Percentiles rank a stretch among this genome's conserved stretches.
These are phyloP conservation scores for Xestia rhomboidea DNA, from an alignment of 2,888 invertebrate genomes.

Conservation along the genomic window DNA sequence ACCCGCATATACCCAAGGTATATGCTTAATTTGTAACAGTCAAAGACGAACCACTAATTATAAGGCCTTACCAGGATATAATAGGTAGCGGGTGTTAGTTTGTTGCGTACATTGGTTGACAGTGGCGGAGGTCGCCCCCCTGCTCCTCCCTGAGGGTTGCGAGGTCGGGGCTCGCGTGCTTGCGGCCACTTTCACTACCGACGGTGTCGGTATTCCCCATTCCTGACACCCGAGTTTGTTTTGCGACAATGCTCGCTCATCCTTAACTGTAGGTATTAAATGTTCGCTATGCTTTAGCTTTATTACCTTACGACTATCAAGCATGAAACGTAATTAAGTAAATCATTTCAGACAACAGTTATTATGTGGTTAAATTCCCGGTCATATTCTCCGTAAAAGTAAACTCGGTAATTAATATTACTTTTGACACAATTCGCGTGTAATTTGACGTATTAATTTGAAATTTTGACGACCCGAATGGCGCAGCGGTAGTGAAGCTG, in stretches of 20 bases:
- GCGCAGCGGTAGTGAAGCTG: no score
- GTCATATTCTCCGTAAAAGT: neutral
- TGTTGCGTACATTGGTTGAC: conserved; percentile 21
- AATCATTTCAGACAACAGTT: conserved; percentile 1
- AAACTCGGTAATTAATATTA: neutral
- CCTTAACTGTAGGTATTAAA: conserved; percentile 49
- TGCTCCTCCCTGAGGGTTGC: neutral
- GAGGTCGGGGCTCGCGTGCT: conserved; percentile 64
- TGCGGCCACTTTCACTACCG: conserved; percentile 62
- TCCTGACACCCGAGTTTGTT: conserved; percentile 65
- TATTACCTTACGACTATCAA: conserved; percentile 8
- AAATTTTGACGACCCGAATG: no score
- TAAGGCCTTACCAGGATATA: conserved; percentile 20
- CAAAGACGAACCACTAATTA: conserved; percentile 35
- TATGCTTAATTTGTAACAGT: conserved; percentile 15
- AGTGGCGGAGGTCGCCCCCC: neutral
- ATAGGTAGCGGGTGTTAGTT: conserved; percentile 27
- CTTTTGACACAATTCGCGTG: neutral
- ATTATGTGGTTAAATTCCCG: neutral
- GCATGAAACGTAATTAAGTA: conserved; percentile 24
- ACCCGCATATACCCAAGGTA: neutral
- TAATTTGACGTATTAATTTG: no score
- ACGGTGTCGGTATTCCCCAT: conserved; percentile 67
- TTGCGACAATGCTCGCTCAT: conserved; percentile 59
- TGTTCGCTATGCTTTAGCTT: conserved; percentile 24